Evolutionary conservation across 2,797 vertebrate genomes (phyloP), one percentile per base, ranked within the genome.

Genomic region (Tinamus major): DNA sequence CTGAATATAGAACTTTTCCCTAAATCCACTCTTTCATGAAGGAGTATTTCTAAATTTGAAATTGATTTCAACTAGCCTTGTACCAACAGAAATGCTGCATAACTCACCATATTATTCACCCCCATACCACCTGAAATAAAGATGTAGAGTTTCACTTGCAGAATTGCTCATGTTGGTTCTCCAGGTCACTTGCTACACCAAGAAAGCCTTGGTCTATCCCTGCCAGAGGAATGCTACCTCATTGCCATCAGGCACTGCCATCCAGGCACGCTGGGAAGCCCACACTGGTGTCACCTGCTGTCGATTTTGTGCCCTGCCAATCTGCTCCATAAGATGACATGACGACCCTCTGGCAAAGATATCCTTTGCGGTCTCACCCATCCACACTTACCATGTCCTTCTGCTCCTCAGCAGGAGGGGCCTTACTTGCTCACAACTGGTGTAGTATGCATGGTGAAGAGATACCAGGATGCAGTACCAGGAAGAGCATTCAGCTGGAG

Each of bases 61-160:
- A 41, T 18, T 13, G 33, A 20, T 37, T 29, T n/a, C 35, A 44
- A 27, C 33, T 37, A 29, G 39, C 31, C 74, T 65, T 33, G 24
- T 19, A 41, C 41, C 1, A 0, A 56, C 26, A 39, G 37, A 41
- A 77, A 21, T 4, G 19, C 46, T 31, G 26, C 62, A 2, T 14
- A 61, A 67, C 37, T 41, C 59, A 35, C 46, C 29, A 18, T 2
- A 10, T 4, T 39, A 35, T 56, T 55, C 56, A 41, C 20, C 46
- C 42, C 46, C 29, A 27, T 0, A 1, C 23, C 35, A 44, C 46
- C 91, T 59, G 35, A 23, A 5, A 13, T 15, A 8, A 21, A 24
- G 26, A 18, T 0, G 2, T 0, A 1, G 21, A 23, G 17, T 4
- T 4, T 3, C 16, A 23, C 70, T 56, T 26, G 11, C 53, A 44